Percentiles rank a stretch among this genome's conserved stretches.
Evolutionary conservation across 2,113 vertebrate genomes (phyloP).

Genomic region (Caloenas nicobarica): DNA sequence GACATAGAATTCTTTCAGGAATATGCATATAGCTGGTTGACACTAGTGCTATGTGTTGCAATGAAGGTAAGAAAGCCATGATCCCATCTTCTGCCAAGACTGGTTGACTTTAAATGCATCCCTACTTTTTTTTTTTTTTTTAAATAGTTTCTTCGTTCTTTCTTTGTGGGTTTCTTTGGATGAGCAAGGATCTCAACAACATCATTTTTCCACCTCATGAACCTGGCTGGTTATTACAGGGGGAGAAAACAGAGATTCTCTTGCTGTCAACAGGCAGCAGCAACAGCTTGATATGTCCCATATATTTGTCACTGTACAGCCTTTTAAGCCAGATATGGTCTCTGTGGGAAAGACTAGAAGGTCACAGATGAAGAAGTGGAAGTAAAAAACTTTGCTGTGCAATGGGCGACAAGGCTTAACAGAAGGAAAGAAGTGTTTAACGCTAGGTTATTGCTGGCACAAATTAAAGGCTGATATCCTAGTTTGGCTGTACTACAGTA

Average conservation of each 20-base stretch:
- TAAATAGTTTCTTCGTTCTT: not conserved
- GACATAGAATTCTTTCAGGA: not conserved
- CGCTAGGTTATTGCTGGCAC: not conserved
- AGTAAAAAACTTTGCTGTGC: not conserved
- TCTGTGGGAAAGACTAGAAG: not conserved
- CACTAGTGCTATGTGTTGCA: not conserved
- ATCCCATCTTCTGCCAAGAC: not conserved
- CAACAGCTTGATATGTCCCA: not conserved
- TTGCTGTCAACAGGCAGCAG: not conserved
- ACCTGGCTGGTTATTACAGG: not conserved
- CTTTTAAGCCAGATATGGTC: not conserved
- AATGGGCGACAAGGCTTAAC: not conserved
- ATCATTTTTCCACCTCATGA: not conserved
- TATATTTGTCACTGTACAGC: not conserved
- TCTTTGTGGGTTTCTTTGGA: not conserved
- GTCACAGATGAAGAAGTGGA: not conserved
- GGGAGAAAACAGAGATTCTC: not conserved
- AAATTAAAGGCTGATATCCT: not conserved
- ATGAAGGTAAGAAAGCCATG: not conserved
- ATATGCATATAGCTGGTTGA: not conserved
- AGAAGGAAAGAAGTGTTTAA: not conserved
- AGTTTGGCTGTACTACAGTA: not conserved
- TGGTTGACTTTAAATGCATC: not conserved
- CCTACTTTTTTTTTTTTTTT: no score
- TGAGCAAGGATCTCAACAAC: not conserved